A percentile compares a stretch with the other conserved stretches of the same genome.
These are phyloP conservation scores for Oscheius sp. DNA, from an alignment of 2,888 invertebrate genomes.

Conservation along the genomic window DNA sequence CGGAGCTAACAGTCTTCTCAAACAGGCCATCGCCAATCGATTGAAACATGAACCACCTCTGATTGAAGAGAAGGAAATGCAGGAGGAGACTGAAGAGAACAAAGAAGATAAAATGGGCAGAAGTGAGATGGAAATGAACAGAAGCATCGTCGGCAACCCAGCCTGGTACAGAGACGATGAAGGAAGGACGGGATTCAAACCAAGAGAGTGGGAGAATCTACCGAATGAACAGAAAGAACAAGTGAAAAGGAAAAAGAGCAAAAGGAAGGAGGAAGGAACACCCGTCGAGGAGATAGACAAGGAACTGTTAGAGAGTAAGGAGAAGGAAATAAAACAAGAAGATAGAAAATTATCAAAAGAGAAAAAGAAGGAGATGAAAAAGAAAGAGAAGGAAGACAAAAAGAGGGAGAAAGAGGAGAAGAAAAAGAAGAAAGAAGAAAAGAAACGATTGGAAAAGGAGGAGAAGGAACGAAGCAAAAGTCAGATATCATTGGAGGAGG, in stretches of 20 bases:
- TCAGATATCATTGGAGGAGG: slow-evolving; percentile 24
- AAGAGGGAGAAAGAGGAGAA: slow-evolving; percentile 44
- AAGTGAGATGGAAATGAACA: slow-evolving; percentile 57
- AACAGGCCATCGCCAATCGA: slow-evolving; percentile 67
- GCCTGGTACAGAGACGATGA: slow-evolving; percentile 68
- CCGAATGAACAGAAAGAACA: slow-evolving; percentile 52
- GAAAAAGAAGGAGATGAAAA: slow-evolving; percentile 34
- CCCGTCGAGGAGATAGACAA: slow-evolving; percentile 37
- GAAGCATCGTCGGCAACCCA: slow-evolving; percentile 60
- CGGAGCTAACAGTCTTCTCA: slow-evolving; percentile 56
- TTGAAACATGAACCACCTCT: slow-evolving; percentile 32
- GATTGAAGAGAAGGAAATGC: not conserved
- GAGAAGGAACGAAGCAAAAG: slow-evolving; percentile 45
- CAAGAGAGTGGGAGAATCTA: slow-evolving; percentile 52
- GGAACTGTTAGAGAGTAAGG: slow-evolving; percentile 33
- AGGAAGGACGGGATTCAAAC: slow-evolving; percentile 62
- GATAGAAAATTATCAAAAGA: slow-evolving; percentile 40
- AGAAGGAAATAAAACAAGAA: slow-evolving; percentile 34
- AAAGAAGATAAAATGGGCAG: slow-evolving; percentile 29
- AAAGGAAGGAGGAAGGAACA: slow-evolving; percentile 19
- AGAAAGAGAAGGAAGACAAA: slow-evolving; percentile 42
- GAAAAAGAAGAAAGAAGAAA: slow-evolving; percentile 42
- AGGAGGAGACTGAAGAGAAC: slow-evolving; percentile 16
- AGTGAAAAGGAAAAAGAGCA: slow-evolving; percentile 44
- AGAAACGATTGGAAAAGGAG: slow-evolving; percentile 41